Evolutionary conservation across 2,113 vertebrate species (phyloP).

Genomic region (Ailuropoda melanoleuca): DNA sequence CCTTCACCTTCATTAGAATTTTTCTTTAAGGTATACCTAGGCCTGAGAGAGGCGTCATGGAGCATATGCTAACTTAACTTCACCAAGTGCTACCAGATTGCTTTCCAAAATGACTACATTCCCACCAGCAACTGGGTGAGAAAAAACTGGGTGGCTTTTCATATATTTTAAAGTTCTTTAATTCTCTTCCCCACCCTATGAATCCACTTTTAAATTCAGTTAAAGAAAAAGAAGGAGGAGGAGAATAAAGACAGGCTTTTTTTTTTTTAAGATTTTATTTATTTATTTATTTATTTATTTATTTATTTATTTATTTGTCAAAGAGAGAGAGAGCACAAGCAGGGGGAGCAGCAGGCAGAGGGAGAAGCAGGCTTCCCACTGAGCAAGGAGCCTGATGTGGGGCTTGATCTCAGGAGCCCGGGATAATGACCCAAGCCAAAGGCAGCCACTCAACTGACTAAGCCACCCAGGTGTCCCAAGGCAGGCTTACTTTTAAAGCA

Average conservation of each 20-base stretch:
- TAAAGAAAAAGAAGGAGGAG: background rate
- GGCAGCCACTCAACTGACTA: background rate
- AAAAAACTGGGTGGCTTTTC: background rate
- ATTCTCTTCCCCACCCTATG: background rate
- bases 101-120: background rate
- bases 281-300: background rate
- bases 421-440: background rate
- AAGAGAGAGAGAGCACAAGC: background rate
- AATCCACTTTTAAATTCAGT: constrained; percentile 24
- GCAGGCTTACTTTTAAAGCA: constrained; percentile 16
- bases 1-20: background rate
- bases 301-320: background rate
- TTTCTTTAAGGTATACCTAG: background rate
- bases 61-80: background rate
- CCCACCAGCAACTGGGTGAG: background rate
- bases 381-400: background rate
- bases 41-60: background rate
- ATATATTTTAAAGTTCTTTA: background rate
- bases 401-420: background rate
- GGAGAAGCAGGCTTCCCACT: background rate
- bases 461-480: background rate
- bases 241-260: background rate
- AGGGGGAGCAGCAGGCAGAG: no score
- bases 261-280: background rate
- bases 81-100: background rate